Percentiles rank a stretch among this genome's conserved stretches.
phyloP scores from a whole-genome alignment of 2,888 invertebrate species.

The Macrosoma leucophasiata region DNA sequence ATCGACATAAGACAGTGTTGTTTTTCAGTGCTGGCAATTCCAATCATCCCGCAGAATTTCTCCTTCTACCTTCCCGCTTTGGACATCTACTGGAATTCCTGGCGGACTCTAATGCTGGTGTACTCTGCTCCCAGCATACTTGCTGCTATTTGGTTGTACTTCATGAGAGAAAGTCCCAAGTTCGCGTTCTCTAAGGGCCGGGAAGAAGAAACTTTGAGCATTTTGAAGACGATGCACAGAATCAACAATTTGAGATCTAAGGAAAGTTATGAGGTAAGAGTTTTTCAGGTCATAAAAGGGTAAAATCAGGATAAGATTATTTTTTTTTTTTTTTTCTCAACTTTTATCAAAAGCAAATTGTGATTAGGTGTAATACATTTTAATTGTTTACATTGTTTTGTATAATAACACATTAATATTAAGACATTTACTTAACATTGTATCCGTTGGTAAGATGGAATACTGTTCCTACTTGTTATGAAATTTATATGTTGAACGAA shows the following conservation, averaged over 20 bases:
- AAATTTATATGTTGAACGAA: no score
- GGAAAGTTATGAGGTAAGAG: slow-evolving; percentile 39
- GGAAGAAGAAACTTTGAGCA: slow-evolving; percentile 68
- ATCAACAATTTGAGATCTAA: slow-evolving; percentile 37
- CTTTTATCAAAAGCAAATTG: no score
- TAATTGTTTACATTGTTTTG: no score
- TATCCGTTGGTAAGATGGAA: no score
- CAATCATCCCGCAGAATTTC: slow-evolving; percentile 71
- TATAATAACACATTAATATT: no score
- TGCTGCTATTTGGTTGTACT: slow-evolving; percentile 67
- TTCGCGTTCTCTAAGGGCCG: slow-evolving; percentile 78
- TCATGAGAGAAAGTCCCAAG: slow-evolving; percentile 86
- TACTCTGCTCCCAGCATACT: slow-evolving; percentile 79
- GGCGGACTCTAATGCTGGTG: slow-evolving; percentile 78
- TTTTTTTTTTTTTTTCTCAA: no score
- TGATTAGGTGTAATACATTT: no score
- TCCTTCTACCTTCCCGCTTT: slow-evolving; percentile 38
- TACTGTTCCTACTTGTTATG: no score
- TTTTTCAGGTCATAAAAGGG: no score
- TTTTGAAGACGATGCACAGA: slow-evolving; percentile 44
- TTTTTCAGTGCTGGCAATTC: slow-evolving; percentile 72
- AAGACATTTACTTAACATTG: no score
- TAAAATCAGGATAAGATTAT: no score
- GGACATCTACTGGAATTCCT: slow-evolving; percentile 74
- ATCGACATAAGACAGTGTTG: neutral